Evolutionary conservation across 2,888 invertebrate genomes (phyloP).

Genomic region (Drosophila bunnanda): DNA sequence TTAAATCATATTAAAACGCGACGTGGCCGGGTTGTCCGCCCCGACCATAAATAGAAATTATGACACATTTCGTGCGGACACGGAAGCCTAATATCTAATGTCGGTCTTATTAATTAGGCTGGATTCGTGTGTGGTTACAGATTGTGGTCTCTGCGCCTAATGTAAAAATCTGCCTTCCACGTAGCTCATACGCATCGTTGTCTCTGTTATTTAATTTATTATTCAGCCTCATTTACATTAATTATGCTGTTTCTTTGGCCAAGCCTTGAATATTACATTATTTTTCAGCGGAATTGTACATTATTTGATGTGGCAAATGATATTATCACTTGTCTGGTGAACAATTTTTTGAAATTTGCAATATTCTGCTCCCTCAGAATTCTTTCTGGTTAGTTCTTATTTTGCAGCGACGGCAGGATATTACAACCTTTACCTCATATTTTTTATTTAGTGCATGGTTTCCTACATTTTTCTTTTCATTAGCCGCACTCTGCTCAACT

Average conservation of each 20-base stretch:
- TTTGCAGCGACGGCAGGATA: conserved; percentile 1
- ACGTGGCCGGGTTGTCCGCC: conserved; percentile 50
- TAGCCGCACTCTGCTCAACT: conserved; percentile 35
- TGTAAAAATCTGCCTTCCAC: conserved; percentile 18
- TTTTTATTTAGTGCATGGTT: conserved; percentile 6
- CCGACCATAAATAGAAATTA: conserved; percentile 75
- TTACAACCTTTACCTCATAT: conserved; percentile 19
- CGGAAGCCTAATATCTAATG: conserved; percentile 59
- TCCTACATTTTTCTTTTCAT: conserved; percentile 34
- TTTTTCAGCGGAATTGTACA: not conserved
- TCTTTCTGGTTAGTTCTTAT: not conserved
- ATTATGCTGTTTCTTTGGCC: conserved; percentile 47
- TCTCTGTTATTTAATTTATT: conserved; percentile 45
- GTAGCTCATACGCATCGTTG: conserved; percentile 59
- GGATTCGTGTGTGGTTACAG: conserved; percentile 69
- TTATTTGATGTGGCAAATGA: not conserved
- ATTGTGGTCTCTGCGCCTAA: conserved; percentile 61
- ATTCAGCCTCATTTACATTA: conserved; percentile 13
- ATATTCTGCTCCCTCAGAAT: not conserved
- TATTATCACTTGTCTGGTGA: not conserved
- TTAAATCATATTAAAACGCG: conserved; percentile 73
- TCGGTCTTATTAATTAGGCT: conserved; percentile 72
- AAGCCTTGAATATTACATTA: not conserved
- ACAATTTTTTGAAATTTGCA: not conserved
- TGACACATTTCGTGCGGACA: conserved; percentile 77